Evolutionary conservation across 2,797 vertebrate genomes (phyloP), one percentile per base, ranked within the genome.

Genomic region (Sebastes itinus): DNA sequence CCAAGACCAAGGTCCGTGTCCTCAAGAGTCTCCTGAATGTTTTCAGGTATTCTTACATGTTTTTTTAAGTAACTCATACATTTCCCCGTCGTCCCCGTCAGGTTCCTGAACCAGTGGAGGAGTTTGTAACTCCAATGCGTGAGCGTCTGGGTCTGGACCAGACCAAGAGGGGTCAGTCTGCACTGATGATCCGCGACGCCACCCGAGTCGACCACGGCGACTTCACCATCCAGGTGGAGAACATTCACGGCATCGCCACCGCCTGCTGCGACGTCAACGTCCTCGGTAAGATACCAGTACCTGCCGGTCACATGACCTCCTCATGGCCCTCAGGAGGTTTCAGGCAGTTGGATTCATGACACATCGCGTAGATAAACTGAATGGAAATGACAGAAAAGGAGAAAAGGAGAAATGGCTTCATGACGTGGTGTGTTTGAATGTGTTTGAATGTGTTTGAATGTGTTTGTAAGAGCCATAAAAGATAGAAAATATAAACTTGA

Each of bases 191-290:
- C 85, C 97, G 98, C 38, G 98, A 99, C 3, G 96, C 97, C 2
- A 18, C 98, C 82, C 96, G 99, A 92, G 32, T 55, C 1, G 99
- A 99, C 81, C 96, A 99, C 11, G 99, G 98, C 61, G 92, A 82
- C 9, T 99, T 96, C 90, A 97, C 96, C 70, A 96, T 99, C 82
- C 96, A 95, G 90, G 98, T 95, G 80, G 97, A 99, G 94, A 99
- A 99, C 86, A 94, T 95, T 28, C 98, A 99, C 0, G 99, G 99
- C 27, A 81, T 94, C 2, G 98, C 97, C 78, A 96, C 94, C 25
- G 98, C 98, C 35, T 95, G 97, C 49, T 99, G 98, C 90, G 72
- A 93, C 5, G 97, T 99, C 81, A 98, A 96, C 66, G 97, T 99
- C 54, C 92, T 98, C 25, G 98, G 99, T 99, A 93, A 90, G 94